Evolutionary conservation across 2,888 invertebrate genomes (phyloP), one percentile per base, ranked within the genome.

Genomic region (Agrochola macilenta): DNA sequence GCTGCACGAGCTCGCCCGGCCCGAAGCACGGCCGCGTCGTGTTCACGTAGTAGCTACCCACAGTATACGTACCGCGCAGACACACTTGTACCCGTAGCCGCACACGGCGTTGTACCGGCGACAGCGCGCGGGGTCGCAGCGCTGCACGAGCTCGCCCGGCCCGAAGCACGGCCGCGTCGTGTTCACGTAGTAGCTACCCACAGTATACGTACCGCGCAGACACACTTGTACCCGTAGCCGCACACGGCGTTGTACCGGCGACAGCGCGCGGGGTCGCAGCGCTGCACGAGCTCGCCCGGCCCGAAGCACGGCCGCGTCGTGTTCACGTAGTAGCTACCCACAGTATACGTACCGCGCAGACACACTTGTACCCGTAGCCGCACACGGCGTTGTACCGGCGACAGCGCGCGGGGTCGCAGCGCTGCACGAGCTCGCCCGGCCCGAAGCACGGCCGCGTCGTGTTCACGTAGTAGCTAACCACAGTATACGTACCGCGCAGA

Each of bases 231-330:
- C 0, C 95, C 96, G 72, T 89, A 95, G 0, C 97, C 96, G 92
- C 99, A 99, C 73, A 98, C 97, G 0, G 99, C 99, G 93, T 98
- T 98, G 86, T 95, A 97, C 88, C 98, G 93, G 9, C 93, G 95
- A 94, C 99, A 99, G 73, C 97, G 97, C 60, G 39, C 9, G 9
- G 39, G 39, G 39, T 43, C 98, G 88, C 99, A 99, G 72, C 97
- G 97, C 60, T 98, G 98, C 0, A 98, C 97, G 91, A 99, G 98
- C 69, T 98, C 95, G n/a, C 97, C 98, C 0, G 97, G 97, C 4
- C 81, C 87, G n/a, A 74, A 74, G 84, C 97, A 97, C 88, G 99
- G 99, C 5, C 98, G 98, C 0, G 97, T 96, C 0, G 98, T 98
- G 93, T 99, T 98, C 94, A 99, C 98, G 65, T 99, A 39, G 54